Evolutionary conservation across 2,888 invertebrate species (phyloP), one percentile per base, ranked within the genome.

Genomic region (Quadriops clusia): DNA sequence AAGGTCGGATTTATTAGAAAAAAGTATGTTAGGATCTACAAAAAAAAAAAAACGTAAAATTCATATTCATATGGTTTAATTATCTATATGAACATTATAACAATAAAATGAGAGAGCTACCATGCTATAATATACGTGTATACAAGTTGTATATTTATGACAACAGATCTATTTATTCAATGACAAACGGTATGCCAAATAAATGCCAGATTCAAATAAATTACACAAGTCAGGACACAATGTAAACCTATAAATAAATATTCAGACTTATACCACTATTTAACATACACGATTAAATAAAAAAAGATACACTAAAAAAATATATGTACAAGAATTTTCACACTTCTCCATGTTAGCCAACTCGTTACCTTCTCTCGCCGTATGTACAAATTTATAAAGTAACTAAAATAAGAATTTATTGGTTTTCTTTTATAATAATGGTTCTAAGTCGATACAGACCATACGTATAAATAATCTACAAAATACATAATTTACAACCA

Each of bases 101-200:
- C 58, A 60, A 58, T 58, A 56, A 47, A 59, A 56, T 57, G 56
- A 60, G 59, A 58, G 59, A 58, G 59, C 59, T 60, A 58, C 55
- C 56, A 56, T 58, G 50, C 55, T 56, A 54, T 50, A 38, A 41
- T 46, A 45, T 56, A 55, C 53, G 54, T 56, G 53, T 57, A 49
- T 49, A 56, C 53, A 56, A 52, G 51, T 51, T 43, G 42, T 43
- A 43, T 53, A 52, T 46, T 49, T 47, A 39, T 44, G 46, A 54
- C 47, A 54, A 53, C 56, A 59, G 57, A 58, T 57, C 56, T 53
- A 56, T 37, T 39, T 36, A 36, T 37, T 32, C 34, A 37, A 40
- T 43, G 43, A 40, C 42, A 45, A 42, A 38, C n/a, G n/a, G 25
- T 40, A 45, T 42, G 22, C 23, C 17, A 28, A 23, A 40, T 45